Percentiles rank a stretch among this genome's conserved stretches.
phyloP scores from a whole-genome alignment of 2,797 vertebrate genomes.

The Sphenopsis melanotis region DNA sequence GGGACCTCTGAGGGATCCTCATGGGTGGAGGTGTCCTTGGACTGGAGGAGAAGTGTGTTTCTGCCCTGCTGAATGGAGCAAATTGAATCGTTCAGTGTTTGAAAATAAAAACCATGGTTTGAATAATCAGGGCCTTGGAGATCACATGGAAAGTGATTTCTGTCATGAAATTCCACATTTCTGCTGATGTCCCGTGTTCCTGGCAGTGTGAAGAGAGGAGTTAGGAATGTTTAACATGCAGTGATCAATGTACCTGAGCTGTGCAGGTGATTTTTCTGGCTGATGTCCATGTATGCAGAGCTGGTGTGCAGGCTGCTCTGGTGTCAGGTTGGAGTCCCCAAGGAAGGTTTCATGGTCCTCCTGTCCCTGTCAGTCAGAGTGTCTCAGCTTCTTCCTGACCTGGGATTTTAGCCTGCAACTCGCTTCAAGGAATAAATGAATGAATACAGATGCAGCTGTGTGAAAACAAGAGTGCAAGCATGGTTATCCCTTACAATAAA shows the following conservation, averaged over 20 bases:
- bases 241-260: neutral
- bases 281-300: rapidly evolving
- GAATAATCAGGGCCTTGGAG: neutral
- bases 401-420: neutral
- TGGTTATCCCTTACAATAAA: neutral
- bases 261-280: neutral
- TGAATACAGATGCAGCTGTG: neutral
- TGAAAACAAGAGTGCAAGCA: neutral
- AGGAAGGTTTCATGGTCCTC: neutral
- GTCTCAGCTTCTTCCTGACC: neutral
- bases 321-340: neutral
- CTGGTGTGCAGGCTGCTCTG: neutral
- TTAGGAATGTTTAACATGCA: neutral
- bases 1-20: neutral
- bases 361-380: rapidly evolving
- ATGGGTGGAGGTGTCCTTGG: neutral
- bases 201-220: neutral
- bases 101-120: neutral
- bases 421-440: neutral
- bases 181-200: rapidly evolving
- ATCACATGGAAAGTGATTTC: neutral
- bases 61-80: neutral
- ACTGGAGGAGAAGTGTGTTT: neutral
- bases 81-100: rapidly evolving
- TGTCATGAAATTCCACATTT: neutral